Evolutionary conservation across 1,140 invertebrate genomes (phyloP).

Genomic region (Drosophila sulfurigaster): DNA sequence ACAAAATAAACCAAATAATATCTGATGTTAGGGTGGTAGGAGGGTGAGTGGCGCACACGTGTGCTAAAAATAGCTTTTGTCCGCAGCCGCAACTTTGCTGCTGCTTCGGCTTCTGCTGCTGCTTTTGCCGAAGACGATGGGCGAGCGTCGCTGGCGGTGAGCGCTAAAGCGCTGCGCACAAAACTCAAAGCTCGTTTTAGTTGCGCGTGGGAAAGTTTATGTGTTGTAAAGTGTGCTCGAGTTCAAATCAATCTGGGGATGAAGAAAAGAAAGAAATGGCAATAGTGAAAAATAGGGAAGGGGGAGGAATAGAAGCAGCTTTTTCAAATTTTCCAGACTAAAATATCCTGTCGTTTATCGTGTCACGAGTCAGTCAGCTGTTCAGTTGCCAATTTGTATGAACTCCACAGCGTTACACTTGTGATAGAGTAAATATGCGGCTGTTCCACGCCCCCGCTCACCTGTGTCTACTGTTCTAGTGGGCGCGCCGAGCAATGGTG

Average conservation of each 20-base stretch:
- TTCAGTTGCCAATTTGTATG: constrained; percentile 59
- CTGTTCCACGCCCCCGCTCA: constrained; percentile 65
- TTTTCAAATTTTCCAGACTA: background rate
- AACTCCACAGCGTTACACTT: constrained; percentile 83
- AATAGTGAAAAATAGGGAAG: background rate
- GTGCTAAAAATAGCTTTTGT: constrained; percentile 59
- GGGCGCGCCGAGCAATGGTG: constrained; percentile 63
- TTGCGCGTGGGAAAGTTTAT: background rate
- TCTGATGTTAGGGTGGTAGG: background rate
- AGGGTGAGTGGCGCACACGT: constrained; percentile 24
- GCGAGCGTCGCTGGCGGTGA: constrained; percentile 46
- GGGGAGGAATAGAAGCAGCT: background rate
- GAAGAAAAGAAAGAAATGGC: background rate
- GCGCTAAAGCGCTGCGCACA: constrained; percentile 41
- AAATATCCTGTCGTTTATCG: constrained; percentile 5
- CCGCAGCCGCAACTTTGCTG: constrained; percentile 29
- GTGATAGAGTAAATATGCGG: constrained; percentile 80
- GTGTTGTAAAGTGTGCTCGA: constrained; percentile 9
- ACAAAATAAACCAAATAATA: constrained; percentile 24
- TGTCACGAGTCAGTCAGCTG: constrained; percentile 82
- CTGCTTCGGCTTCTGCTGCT: constrained; percentile 15
- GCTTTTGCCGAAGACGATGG: constrained; percentile 11
- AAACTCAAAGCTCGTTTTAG: constrained; percentile 7
- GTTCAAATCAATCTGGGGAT: constrained; percentile 37
- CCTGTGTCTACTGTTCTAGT: constrained; percentile 81